Conservation (phyloP, 1,140 invertebrate species). For the Agrilus planipennis region DNA sequence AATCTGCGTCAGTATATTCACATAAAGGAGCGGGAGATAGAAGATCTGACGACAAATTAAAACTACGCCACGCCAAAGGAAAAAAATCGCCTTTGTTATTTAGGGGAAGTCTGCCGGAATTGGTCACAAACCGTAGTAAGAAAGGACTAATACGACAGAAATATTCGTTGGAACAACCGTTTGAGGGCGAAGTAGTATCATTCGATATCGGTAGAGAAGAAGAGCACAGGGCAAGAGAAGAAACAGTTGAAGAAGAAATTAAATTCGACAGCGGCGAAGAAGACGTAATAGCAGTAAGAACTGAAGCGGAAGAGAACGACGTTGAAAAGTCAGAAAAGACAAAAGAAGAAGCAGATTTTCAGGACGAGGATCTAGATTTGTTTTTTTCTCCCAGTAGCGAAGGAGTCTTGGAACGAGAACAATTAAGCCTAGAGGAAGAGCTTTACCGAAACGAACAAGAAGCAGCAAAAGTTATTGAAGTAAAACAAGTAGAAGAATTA, state of each 20-base stretch:
- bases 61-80: no score
- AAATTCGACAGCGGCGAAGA: slow-evolving; percentile 1
- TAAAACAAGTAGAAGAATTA: slow-evolving; percentile 11
- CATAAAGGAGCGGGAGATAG: no score
- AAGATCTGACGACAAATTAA: no score
- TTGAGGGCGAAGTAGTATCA: background rate
- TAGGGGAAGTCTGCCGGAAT: no score
- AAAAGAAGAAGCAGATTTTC: background rate
- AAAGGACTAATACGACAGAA: no score
- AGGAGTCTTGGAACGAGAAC: background rate
- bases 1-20: no score
- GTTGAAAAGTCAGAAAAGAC: background rate
- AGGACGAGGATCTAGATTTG: slow-evolving; percentile 4
- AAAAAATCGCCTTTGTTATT: no score
- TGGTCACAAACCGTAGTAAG: no score
- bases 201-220: background rate
- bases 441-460: no score
- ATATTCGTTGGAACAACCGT: background rate
- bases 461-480: no score
- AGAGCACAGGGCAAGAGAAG: background rate
- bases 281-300: background rate
- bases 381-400: slow-evolving; percentile 11
- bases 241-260: background rate
- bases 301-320: background rate
- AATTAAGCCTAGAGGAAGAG: background rate